phyloP scores from a whole-genome alignment of 2,797 vertebrate species.

The Smutsia temminckii region DNA sequence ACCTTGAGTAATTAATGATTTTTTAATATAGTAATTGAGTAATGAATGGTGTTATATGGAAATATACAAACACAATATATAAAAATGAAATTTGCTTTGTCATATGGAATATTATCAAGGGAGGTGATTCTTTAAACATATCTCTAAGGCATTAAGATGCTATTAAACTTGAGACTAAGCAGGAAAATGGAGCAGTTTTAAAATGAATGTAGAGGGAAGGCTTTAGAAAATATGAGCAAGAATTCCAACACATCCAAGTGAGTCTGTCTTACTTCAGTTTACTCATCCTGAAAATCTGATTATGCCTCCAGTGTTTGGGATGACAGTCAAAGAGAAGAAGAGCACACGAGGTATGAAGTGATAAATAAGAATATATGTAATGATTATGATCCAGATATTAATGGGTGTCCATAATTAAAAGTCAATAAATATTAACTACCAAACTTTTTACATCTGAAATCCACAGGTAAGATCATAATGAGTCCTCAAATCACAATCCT shows the following conservation, averaged over 20 bases:
- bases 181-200: conserved; percentile 68
- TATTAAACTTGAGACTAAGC: conserved; percentile 69
- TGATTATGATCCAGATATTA: not conserved
- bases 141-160: conserved; percentile 72
- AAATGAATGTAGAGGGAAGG: conserved; percentile 54
- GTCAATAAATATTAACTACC: not conserved
- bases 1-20: conserved; percentile 79
- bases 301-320: conserved; percentile 31
- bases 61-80: conserved; percentile 62
- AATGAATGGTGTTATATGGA: conserved; percentile 68
- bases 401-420: not conserved
- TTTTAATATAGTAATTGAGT: conserved; percentile 76
- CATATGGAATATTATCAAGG: conserved; percentile 72
- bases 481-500: not conserved
- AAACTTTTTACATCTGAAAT: not conserved
- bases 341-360: not conserved
- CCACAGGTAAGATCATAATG: not conserved
- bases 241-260: conserved; percentile 33
- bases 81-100: conserved; percentile 75
- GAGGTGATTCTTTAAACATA: conserved; percentile 70
- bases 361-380: conserved; percentile 35
- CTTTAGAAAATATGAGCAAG: conserved; percentile 70
- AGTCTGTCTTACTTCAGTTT: conserved; percentile 63
- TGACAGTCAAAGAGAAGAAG: conserved; percentile 63
- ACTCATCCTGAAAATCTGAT: conserved; percentile 64